phyloP scores from a whole-genome alignment of 2,113 vertebrate species.

The Eonycteris spelaea region DNA sequence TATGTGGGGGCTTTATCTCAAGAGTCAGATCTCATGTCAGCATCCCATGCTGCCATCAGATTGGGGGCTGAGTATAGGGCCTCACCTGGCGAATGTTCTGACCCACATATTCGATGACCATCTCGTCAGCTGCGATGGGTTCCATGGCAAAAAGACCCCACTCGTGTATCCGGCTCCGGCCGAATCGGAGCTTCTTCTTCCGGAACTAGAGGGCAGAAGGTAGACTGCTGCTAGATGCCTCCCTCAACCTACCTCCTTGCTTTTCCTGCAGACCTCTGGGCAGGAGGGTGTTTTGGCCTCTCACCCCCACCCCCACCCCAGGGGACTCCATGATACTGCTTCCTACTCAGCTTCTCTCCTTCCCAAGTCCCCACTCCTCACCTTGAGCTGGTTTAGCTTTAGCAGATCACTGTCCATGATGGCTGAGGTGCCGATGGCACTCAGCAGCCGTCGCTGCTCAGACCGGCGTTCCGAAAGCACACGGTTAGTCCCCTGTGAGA shows the following conservation, averaged over 20 bases:
- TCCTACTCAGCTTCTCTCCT: background rate
- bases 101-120: conserved; percentile 98
- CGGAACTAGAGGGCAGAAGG: conserved; percentile 86
- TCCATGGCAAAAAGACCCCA: conserved; percentile 98
- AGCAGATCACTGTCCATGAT: conserved; percentile 93
- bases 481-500: conserved; percentile 87
- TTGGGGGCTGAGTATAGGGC: background rate
- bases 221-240: background rate
- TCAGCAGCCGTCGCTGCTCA: conserved; percentile 93
- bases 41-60: too few species aligned
- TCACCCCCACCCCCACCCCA: accelerated
- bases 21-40: background rate
- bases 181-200: conserved; percentile 95
- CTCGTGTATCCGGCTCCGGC: conserved; percentile 94
- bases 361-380: conserved; percentile 45
- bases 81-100: conserved; percentile 95
- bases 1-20: background rate
- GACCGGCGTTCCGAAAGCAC: conserved; percentile 91
- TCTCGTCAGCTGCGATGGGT: conserved; percentile 95
- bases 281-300: background rate
- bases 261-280: background rate
- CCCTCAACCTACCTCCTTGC: background rate
- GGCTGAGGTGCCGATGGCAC: conserved; percentile 90
- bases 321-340: background rate
- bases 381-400: conserved; percentile 96